phyloP scores from a whole-genome alignment of 2,113 vertebrate genomes.

The Hipposideros armiger region DNA sequence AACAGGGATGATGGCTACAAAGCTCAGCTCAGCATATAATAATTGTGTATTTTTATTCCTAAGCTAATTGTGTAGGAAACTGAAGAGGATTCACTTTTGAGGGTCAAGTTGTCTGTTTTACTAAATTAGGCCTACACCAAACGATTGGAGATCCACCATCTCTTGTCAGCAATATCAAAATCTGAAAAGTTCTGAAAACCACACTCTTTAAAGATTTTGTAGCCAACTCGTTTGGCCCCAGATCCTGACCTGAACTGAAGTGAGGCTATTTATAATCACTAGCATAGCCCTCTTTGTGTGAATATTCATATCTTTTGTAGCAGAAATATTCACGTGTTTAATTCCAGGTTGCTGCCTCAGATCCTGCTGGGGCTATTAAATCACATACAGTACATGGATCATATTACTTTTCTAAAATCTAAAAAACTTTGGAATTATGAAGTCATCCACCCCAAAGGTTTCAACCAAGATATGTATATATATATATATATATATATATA shows the following conservation, averaged over 20 bases:
- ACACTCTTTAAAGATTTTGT: background rate
- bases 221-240: background rate
- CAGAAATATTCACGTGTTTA: background rate
- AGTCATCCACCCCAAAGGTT: slow-evolving; percentile 19
- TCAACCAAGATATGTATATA: background rate
- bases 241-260: background rate
- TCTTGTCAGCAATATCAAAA: background rate
- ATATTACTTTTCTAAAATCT: slow-evolving; percentile 11
- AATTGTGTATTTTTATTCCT: background rate
- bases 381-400: background rate
- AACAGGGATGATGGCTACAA: background rate
- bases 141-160: rapidly evolving
- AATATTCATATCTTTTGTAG: background rate
- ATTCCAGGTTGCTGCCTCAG: background rate
- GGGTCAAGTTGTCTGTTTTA: background rate
- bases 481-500: background rate
- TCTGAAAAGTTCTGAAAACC: background rate
- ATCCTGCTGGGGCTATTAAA: slow-evolving; percentile 1
- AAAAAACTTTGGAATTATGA: background rate
- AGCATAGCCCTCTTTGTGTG: background rate
- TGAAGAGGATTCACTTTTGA: background rate
- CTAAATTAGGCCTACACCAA: rapidly evolving
- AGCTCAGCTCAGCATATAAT: too few relatives aligned
- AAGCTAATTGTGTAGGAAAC: background rate
- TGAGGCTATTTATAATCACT: background rate